phyloP scores from a whole-genome alignment of 2,888 invertebrate genomes.

The Cryptus viduatorius region DNA sequence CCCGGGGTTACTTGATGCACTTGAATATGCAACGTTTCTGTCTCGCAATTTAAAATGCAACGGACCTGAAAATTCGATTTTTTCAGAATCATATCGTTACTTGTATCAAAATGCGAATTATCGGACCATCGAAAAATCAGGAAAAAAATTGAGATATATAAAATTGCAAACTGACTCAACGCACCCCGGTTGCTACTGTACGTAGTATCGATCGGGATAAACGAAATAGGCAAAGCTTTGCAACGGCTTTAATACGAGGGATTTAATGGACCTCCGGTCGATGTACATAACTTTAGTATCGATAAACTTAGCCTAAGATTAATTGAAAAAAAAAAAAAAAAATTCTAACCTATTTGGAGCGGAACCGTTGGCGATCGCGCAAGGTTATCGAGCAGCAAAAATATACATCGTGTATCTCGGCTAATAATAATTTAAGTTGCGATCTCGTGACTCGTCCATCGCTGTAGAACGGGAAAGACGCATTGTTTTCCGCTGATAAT shows the following conservation, averaged over 20 bases:
- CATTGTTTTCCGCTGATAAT: conserved; percentile 39
- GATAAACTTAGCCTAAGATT: conserved; percentile 12
- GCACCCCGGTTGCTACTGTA: too few relatives aligned
- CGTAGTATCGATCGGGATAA: not conserved
- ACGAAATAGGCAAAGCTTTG: not conserved
- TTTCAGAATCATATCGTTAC: too few relatives aligned
- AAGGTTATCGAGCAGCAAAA: conserved; percentile 24
- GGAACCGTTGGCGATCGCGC: conserved; percentile 37
- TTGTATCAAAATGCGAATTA: too few relatives aligned
- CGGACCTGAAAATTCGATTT: too few relatives aligned
- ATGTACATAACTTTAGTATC: conserved; percentile 31
- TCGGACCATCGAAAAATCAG: too few relatives aligned
- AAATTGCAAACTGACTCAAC: too few relatives aligned
- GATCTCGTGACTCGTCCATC: conserved; percentile 36
- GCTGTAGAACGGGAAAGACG: conserved; percentile 28
- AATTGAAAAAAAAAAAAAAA: conserved; percentile 19
- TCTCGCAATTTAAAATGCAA: not conserved
- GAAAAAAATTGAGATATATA: too few relatives aligned
- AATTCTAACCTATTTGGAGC: conserved; percentile 43
- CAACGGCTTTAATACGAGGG: conserved; percentile 14
- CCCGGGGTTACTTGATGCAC: conserved; percentile 3
- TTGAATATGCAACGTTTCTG: not conserved
- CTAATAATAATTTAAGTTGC: conserved; percentile 47
- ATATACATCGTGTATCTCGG: conserved; percentile 4
- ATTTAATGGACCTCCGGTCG: conserved; percentile 32